Evolutionary conservation across 1,140 invertebrate species (phyloP), one percentile per base, ranked within the genome.

Genomic region (Formica selysi): DNA sequence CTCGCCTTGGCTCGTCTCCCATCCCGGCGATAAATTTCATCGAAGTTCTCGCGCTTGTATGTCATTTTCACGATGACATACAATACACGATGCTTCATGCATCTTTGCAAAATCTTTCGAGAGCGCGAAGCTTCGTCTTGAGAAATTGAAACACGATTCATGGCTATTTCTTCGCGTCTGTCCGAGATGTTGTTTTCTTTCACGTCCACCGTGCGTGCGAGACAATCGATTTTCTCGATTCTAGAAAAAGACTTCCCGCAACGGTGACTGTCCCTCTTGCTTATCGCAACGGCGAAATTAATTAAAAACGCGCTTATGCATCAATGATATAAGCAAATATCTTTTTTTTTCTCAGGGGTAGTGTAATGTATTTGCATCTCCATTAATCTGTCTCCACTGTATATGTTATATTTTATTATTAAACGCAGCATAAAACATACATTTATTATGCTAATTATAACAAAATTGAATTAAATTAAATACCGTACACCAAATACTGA

Each of bases 61-160:
- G 79, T 83, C 79, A 83, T 74, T 73, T 70, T 61, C 68, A 16
- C 79, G 54, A 83, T 73, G 79, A 83, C 79, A 48, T 41, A 73
- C 54, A 74, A 61, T 83, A 83, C 54, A 83, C 38, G 54, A 74
- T 83, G 54, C 57, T 41, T 61, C 54, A 61, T 83, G 79, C 79
- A 74, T 83, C 62, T 26, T 74, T 83, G 79, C 68, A 83, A 83
- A 83, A 83, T 83, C 79, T 83, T 62, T 26, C 19, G 68, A 36
- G 57, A 44, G 54, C 67, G 41, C 4, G 65, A 51, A 51, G 51
- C 73, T 41, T 83, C 68, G 68, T 62, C 51, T 32, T 70, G 79
- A 74, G 26, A 83, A 61, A 83, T 83, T 83, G 79, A 83, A 83
- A 83, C 68, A 32, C 54, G 68, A 83, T 83, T 83, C 79, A 73